Evolutionary conservation across 1,140 invertebrate genomes (phyloP), one percentile per base, ranked within the genome.

Genomic region (Pteromalus puparum): DNA sequence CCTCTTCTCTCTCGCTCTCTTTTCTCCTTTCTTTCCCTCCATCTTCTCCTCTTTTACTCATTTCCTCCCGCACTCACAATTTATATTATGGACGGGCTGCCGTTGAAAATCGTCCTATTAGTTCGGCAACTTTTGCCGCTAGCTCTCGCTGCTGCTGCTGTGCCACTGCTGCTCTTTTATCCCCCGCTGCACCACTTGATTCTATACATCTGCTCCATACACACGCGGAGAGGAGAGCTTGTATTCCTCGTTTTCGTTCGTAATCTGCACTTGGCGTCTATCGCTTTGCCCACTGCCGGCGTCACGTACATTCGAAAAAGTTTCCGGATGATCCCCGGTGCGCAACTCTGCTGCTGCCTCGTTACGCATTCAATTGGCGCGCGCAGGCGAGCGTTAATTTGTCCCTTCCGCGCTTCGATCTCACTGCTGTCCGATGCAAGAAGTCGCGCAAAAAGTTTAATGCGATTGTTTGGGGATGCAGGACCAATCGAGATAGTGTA

Each of bases 81-180:
- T 92, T 92, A 92, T 92, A 92, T 92, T 90, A 91, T 90, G 89
- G 89, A 87, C 90, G 90, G 89, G 89, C 48, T 74, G 75, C 87
- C 90, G 89, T 89, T 90, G 91, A 92, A 92, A 93, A 92, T 91
- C 90, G 91, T 93, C 89, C 91, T 90, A 91, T 92, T 92, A 92
- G 91, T 92, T 92, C 85, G 87, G 88, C 88, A 93, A 93, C 91
- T 92, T 92, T 92, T 90, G 89, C 83, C 90, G 87, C 84, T 83
- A 86, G 86, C 87, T 70, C 30, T 34, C 4, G 85, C 86, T 83
- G 75, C 84, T 82, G 76, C 72, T 84, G 12, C n/a, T n/a, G n/a
- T 72, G 24, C 53, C 46, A 28, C 67, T 18, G 68, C 24, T 30
- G 28, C 80, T 75, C 30, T 67, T 67, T 48, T 72, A 70, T 38